These are phyloP conservation scores for Caenorhabditis elegans DNA, from an alignment of 1,140 invertebrate species.

Conservation along the genomic window WBcel235 BX284605.5:6363501-6364000, in stretches of 20 bases:
- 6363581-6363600: neutral
- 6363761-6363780: constrained; percentile 58
- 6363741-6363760: neutral
- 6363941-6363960: constrained; percentile 22
- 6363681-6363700: neutral
- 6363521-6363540: neutral
- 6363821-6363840: constrained; percentile 37
- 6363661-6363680: neutral
- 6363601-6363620: constrained; percentile 25
- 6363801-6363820: constrained; percentile 46
- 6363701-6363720: constrained; percentile 42
- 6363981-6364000: constrained; percentile 36
- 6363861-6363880: constrained; percentile 52
- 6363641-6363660: constrained; percentile 20
- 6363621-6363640: neutral
- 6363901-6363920: no score
- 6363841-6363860: constrained; percentile 45
- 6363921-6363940: constrained; percentile 21
- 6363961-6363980: constrained; percentile 20
- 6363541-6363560: constrained; percentile 15
- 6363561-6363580: neutral
- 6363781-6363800: constrained; percentile 45
- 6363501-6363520: neutral
- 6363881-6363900: constrained; percentile 55
- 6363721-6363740: neutral